Percentiles rank a stretch among this genome's conserved stretches.
Conservation (phyloP, 2,797 vertebrate genomes). For the Bovichtus variegatus region DNA sequence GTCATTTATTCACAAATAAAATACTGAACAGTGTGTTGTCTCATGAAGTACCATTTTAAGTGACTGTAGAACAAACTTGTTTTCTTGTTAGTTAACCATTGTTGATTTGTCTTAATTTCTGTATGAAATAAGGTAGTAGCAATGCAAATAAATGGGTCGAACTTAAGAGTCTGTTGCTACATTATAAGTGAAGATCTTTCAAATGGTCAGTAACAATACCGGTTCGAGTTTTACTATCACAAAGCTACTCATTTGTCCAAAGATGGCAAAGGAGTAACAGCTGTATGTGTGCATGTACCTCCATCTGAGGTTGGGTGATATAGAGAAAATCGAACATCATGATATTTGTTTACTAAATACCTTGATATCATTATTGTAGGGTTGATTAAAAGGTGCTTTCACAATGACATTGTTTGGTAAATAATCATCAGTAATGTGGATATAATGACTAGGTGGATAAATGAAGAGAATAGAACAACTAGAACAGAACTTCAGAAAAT, state of each 20-base stretch:
- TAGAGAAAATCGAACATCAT: too few relatives aligned
- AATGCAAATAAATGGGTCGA: constrained; percentile 5
- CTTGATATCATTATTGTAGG: too few relatives aligned
- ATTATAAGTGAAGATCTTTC: background rate
- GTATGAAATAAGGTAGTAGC: constrained; percentile 14
- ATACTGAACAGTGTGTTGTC: background rate
- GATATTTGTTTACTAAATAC: too few relatives aligned
- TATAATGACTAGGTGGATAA: too few relatives aligned
- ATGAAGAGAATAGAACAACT: too few relatives aligned
- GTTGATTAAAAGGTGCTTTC: too few relatives aligned
- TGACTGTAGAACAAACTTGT: background rate
- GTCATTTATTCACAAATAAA: background rate
- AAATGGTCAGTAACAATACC: background rate
- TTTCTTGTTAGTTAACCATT: constrained; percentile 9
- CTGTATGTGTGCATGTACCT: background rate
- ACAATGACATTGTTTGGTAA: too few relatives aligned
- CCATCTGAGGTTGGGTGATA: too few relatives aligned
- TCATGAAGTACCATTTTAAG: constrained; percentile 2
- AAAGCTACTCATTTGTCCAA: background rate
- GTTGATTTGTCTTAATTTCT: background rate
- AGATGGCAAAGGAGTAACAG: background rate
- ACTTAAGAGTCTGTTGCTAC: background rate
- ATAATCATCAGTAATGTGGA: too few relatives aligned
- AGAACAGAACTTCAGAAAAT: too few relatives aligned
- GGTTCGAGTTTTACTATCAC: background rate